Conservation (phyloP, 2,797 vertebrate genomes). For the Triplophysa yarkandensis region DNA sequence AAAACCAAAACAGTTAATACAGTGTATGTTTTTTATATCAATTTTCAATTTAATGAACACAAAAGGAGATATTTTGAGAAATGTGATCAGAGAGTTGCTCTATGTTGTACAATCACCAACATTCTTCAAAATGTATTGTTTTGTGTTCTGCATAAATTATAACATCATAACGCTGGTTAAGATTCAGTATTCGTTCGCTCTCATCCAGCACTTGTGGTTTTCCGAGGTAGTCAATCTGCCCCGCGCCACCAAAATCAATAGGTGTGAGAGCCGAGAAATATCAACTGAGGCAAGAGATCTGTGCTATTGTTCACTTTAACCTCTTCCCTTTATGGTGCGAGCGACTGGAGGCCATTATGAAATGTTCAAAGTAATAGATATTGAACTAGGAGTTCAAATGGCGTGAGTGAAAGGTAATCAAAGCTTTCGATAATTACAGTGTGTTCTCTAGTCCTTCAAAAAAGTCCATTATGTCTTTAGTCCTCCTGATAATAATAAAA, state of each 20-base stretch:
- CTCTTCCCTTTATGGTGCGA: constrained; percentile 55
- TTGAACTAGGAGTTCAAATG: constrained; percentile 66
- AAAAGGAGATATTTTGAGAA: too few species aligned
- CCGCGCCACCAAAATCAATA: constrained; percentile 41
- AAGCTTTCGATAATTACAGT: constrained; percentile 74
- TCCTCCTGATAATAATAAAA: constrained; percentile 72
- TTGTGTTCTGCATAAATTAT: too few species aligned
- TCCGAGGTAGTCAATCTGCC: constrained; percentile 44
- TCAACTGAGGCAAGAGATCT: constrained; percentile 40
- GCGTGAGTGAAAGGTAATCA: constrained; percentile 73
- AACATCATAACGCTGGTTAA: constrained; percentile 6
- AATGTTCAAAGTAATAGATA: constrained; percentile 74
- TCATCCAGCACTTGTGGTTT: constrained; percentile 29
- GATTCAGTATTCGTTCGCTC: constrained; percentile 17
- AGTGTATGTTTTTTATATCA: too few species aligned
- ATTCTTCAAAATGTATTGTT: too few species aligned
- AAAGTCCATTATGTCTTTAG: constrained; percentile 66
- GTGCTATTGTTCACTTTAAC: constrained; percentile 56
- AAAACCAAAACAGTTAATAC: too few species aligned
- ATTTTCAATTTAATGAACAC: too few species aligned
- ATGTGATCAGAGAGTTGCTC: too few species aligned
- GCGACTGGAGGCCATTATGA: constrained; percentile 65
- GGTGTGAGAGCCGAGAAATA: constrained; percentile 43
- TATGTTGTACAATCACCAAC: too few species aligned
- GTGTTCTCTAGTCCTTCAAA: constrained; percentile 65